A percentile compares a stretch with the other conserved stretches of the same genome.
Evolutionary conservation across 2,797 vertebrate species (phyloP).

Genomic region (Myotis findleyi): DNA sequence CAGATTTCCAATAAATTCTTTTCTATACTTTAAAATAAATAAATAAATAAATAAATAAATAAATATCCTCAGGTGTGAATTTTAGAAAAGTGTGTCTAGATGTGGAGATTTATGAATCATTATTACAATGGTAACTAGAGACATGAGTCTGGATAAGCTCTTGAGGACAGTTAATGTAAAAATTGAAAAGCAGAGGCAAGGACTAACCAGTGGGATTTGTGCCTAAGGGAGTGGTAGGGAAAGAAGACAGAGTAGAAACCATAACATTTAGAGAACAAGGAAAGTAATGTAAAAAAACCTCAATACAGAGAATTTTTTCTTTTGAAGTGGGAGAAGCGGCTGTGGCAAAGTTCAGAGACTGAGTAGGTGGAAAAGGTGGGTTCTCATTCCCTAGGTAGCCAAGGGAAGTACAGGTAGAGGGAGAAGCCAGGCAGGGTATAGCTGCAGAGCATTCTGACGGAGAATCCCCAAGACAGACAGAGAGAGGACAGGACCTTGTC

Average conservation of each 20-base stretch:
- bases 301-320: background rate
- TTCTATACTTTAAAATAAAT: conserved; percentile 81
- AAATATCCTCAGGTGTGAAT: background rate
- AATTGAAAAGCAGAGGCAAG: background rate
- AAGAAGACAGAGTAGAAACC: background rate
- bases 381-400: background rate
- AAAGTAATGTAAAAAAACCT: background rate
- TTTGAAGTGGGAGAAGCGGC: background rate
- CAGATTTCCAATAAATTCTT: conserved; percentile 88
- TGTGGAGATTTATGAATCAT: background rate
- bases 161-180: background rate
- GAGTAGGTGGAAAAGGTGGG: background rate
- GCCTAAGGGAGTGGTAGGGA: background rate
- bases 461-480: background rate
- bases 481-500: background rate
- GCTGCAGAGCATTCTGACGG: background rate
- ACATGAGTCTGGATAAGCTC: background rate
- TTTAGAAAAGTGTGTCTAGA: background rate
- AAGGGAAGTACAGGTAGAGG: background rate
- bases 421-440: background rate
- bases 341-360: background rate
- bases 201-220: background rate
- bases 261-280: background rate
- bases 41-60: no score
- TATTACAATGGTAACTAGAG: background rate